phyloP scores from a whole-genome alignment of 2,888 invertebrate genomes.

The Buathra laborator region DNA sequence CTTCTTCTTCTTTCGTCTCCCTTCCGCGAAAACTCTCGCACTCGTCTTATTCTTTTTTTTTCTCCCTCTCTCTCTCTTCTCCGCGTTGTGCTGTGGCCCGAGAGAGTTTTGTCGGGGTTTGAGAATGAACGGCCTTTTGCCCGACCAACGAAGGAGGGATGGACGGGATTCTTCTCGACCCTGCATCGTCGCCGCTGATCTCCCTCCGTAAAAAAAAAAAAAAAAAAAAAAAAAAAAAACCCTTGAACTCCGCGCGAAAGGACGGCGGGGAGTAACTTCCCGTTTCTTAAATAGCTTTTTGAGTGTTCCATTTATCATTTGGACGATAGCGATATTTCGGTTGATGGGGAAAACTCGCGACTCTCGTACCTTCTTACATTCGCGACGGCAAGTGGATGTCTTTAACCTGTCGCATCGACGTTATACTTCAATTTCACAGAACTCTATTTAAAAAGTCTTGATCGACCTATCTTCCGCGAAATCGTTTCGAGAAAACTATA shows the following conservation, averaged over 20 bases:
- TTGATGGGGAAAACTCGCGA: not conserved
- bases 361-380: not conserved
- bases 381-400: not conserved
- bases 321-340: conserved; percentile 47
- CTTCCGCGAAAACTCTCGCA: not conserved
- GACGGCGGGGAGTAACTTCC: conserved; percentile 11
- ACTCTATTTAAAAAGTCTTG: no score
- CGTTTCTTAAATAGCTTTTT: conserved; percentile 44
- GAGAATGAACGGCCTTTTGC: conserved; percentile 51
- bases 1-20: conserved; percentile 32
- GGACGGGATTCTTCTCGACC: conserved; percentile 53
- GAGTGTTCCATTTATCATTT: conserved; percentile 58
- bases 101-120: conserved; percentile 50
- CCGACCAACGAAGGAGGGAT: conserved; percentile 49
- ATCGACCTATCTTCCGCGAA: no score
- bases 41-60: conserved; percentile 8
- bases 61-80: conserved; percentile 26
- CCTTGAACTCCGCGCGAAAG: conserved; percentile 5
- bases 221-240: not conserved
- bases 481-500: not conserved
- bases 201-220: conserved; percentile 2
- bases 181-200: conserved; percentile 4
- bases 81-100: conserved; percentile 25
- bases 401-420: not conserved
- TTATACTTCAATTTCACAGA: not conserved